phyloP scores from a whole-genome alignment of 2,888 invertebrate genomes.

The Eucriotettix oculatus region DNA sequence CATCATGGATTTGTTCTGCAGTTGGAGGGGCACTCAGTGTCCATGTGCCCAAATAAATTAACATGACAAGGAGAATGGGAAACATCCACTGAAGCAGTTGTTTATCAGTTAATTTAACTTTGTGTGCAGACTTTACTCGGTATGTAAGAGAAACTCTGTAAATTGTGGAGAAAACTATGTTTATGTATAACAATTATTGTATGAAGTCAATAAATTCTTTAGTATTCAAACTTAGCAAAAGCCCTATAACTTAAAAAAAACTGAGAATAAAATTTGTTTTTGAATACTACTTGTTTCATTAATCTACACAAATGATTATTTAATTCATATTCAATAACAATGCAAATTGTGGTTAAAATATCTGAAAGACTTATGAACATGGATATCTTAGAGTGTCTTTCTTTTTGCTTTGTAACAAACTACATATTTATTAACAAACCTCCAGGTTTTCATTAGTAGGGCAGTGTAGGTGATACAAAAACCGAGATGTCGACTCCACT shows the following conservation, averaged over 20 bases:
- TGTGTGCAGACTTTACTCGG: slow-evolving; percentile 84
- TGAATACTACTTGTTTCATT: no score
- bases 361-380: no score
- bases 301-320: no score
- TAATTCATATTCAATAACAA: no score
- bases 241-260: no score
- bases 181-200: no score
- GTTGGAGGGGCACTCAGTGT: slow-evolving; percentile 72
- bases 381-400: no score
- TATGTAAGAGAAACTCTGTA: slow-evolving; percentile 78
- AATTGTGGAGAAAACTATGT: background rate
- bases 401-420: no score
- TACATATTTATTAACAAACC: slow-evolving; percentile 32
- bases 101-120: slow-evolving; percentile 81
- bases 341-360: no score
- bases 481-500: slow-evolving; percentile 86
- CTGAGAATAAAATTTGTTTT: no score
- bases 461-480: slow-evolving; percentile 88
- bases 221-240: no score
- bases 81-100: slow-evolving; percentile 86
- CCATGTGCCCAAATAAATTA: slow-evolving; percentile 81
- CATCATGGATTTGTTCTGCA: slow-evolving; percentile 62
- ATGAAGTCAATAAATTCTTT: no score
- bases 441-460: slow-evolving; percentile 86
- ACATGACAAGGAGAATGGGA: slow-evolving; percentile 75